These are phyloP conservation scores for Sebastes taczanowskii DNA, from an alignment of 2,797 vertebrate species.

Conservation along the genomic window DNA sequence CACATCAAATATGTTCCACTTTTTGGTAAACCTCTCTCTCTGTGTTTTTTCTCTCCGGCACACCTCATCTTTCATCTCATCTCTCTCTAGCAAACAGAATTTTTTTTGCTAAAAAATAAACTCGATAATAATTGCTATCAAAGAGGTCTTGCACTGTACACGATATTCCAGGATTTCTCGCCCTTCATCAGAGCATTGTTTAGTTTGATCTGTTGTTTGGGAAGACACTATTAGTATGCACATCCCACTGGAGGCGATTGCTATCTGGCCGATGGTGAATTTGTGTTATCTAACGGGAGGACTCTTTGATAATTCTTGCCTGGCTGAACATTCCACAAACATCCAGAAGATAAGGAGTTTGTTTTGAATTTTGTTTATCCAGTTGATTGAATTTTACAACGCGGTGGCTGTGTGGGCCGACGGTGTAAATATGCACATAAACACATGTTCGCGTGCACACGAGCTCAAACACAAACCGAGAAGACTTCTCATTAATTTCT, in stretches of 20 bases:
- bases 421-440: constrained; percentile 15
- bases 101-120: not conserved
- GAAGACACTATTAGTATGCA: constrained; percentile 30
- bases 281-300: constrained; percentile 43
- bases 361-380: constrained; percentile 52
- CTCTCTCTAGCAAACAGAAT: constrained; percentile 8
- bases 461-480: constrained; percentile 21
- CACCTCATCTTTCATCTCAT: constrained; percentile 8
- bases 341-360: constrained; percentile 49
- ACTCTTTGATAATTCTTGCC: constrained; percentile 56
- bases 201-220: constrained; percentile 21
- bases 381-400: constrained; percentile 58
- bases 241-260: constrained; percentile 7
- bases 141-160: not conserved
- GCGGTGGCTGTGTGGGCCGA: constrained; percentile 25
- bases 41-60: not conserved
- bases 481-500: constrained; percentile 62
- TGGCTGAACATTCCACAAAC: constrained; percentile 38
- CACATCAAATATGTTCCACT: constrained; percentile 49
- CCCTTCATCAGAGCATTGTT: constrained; percentile 12
- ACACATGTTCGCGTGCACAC: constrained; percentile 1
- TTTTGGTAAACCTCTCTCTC: constrained; percentile 22
- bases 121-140: not conserved
- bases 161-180: not conserved
- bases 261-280: constrained; percentile 18